Evolutionary conservation across 2,797 vertebrate species (phyloP).

Genomic region (Holocentrus rufus): DNA sequence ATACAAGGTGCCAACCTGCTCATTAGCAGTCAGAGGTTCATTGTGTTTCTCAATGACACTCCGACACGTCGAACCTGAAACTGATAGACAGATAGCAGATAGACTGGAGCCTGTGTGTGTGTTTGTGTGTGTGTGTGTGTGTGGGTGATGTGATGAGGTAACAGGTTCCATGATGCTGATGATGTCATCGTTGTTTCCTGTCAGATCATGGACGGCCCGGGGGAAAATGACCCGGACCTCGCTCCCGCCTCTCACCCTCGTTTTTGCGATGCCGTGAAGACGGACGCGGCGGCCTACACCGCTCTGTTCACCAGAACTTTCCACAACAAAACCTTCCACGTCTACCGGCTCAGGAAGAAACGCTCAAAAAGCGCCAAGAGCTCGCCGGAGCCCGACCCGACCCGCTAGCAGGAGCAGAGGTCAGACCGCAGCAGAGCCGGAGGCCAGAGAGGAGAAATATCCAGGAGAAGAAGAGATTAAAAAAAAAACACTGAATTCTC

Average conservation of each 20-base stretch:
- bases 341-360: slow-evolving; percentile 88
- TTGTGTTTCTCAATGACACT: no score
- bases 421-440: neutral
- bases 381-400: slow-evolving; percentile 37
- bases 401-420: slow-evolving; percentile 42
- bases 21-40: no score
- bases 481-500: slow-evolving; percentile 26
- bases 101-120: no score
- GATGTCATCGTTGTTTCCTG: neutral
- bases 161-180: neutral
- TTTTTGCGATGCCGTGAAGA: slow-evolving; percentile 93
- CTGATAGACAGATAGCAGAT: no score
- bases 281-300: slow-evolving; percentile 79
- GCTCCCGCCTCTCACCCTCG: slow-evolving; percentile 85
- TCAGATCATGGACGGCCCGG: slow-evolving; percentile 93
- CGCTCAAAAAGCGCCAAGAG: slow-evolving; percentile 73
- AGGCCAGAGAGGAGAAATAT: slow-evolving; percentile 35
- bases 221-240: slow-evolving; percentile 89
- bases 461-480: slow-evolving; percentile 26
- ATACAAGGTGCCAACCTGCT: no score
- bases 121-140: no score
- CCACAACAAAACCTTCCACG: slow-evolving; percentile 95
- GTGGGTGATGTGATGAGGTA: no score
- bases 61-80: no score
- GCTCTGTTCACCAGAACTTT: slow-evolving; percentile 89